Percentiles rank a stretch among this genome's conserved stretches.
phyloP scores from a whole-genome alignment of 2,797 vertebrate genomes.

The Cercopithecus petaurista region DNA sequence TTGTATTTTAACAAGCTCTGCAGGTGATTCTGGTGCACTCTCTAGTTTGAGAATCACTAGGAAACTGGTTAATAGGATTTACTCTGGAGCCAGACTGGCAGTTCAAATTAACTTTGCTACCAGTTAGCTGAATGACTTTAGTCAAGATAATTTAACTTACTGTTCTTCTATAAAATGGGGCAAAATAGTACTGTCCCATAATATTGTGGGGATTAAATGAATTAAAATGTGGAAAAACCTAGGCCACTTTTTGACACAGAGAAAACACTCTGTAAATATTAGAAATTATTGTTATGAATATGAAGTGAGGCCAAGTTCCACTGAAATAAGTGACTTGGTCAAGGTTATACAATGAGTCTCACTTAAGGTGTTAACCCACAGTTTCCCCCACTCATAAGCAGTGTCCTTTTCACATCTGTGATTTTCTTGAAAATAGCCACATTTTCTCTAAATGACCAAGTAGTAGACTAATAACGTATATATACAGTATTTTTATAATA shows the following conservation, averaged over 20 bases:
- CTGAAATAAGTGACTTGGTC: background rate
- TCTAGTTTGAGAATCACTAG: background rate
- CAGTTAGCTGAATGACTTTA: background rate
- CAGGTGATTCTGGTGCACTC: background rate
- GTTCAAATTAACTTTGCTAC: background rate
- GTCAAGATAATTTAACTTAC: background rate
- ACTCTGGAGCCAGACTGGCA: background rate
- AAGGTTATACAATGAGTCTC: background rate
- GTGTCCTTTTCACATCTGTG: background rate
- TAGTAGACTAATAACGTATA: background rate
- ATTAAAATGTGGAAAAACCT: background rate
- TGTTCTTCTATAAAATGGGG: background rate
- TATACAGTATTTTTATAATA: background rate
- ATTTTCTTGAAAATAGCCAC: background rate
- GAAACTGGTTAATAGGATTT: background rate
- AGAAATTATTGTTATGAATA: background rate
- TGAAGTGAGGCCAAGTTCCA: background rate
- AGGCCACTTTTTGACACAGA: background rate
- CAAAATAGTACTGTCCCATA: background rate
- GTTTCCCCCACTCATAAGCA: background rate
- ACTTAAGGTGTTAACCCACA: background rate
- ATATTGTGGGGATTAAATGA: background rate
- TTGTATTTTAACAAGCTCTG: background rate
- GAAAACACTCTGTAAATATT: background rate
- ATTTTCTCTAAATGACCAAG: background rate